Base-by-base conservation (phyloP, 2,113 vertebrate genomes). In the Felis catus region DNA sequence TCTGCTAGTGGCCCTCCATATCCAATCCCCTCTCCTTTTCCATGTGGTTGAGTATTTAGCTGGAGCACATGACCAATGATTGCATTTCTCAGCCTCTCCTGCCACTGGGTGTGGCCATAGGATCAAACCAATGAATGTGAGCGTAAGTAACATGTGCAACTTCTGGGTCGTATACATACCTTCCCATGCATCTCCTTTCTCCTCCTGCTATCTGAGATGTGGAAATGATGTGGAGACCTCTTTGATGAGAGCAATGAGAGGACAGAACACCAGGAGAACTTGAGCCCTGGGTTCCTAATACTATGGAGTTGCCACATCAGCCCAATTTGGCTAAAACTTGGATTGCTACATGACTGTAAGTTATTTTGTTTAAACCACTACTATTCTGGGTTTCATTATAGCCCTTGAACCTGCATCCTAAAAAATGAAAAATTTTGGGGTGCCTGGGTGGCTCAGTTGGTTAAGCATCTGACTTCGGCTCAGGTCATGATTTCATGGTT, bases 41-140 rank as follows among this genome's bases (percentile, higher is more conserved):
- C 2, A 18, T 0, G 6, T 65, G 33, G 66, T 39, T 53, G 4
- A 48, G 63, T 36, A 91, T 91, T 93, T 76, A 74, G 36, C 36
- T 80, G 65, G 55, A 18, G 2, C 15, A 76, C 1, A 12, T 31
- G 36, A 36, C 33, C 27, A 76, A 9, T 51, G 58, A 39, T 1
- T 85, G n/a, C 29, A 70, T 79, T 97, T 96, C 78, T 89, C 53
- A 82, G n/a, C 25, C 16, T 89, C 68, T 29, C 27, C 86, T 90
- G 16, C 11, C 36, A 45, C 15, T 16, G 33, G 55, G 1, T 51
- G 36, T 89, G 58, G 33, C 29, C 53, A 33, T 74, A 11, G 68
- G 33, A 94, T 94, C 27, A 83, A 84, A 55, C 10, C 25, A 82
- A 10, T 63, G 33, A 39, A 41, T 90, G 45, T 33, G 45, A 86